Evolutionary conservation across 2,888 invertebrate species (phyloP), one percentile per base, ranked within the genome.

Genomic region (Leptinotarsa tumamoca): DNA sequence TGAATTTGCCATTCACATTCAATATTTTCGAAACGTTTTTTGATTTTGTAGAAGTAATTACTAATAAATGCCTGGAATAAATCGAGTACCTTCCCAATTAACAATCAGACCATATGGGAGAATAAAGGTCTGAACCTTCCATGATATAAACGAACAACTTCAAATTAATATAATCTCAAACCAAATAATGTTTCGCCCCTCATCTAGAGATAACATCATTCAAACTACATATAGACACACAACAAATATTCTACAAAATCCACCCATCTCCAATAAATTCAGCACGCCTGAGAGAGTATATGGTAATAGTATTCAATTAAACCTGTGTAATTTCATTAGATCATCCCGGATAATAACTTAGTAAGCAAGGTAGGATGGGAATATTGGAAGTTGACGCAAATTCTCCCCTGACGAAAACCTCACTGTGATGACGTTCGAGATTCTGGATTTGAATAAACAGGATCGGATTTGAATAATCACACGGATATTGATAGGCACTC

Each of bases 301-400:
- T 21, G 50, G 61, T 75, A 75, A 75, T 75, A 68, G 75, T 63
- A 75, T 75, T 75, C 75, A 75, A 75, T 75, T 75, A 75, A 50
- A 69, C 66, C 68, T 69, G 21, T 70, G 75, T 75, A 75, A 75
- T 75, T 69, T 72, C 75, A 72, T 75, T 75, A 75, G 72, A 75
- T 69, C 69, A 75, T 75, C 70, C 72, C 58, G 69, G 75, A 75
- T 75, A 75, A 72, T 75, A 72, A 75, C 75, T 72, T 68, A 72
- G 68, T 72, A 72, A 72, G 75, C 75, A 75, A 72, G 68, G 75
- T 72, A 72, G 72, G 71, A 54, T 72, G 75, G 66, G 75, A 72
- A 75, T 75, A 75, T 72, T 72, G 75, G 71, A 72, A 75, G 68
- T 63, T 68, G 72, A 70, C 71, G 72, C 72, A 33, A 69, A 69